These are phyloP conservation scores for Sinocyclocheilus anophthalmus DNA, from an alignment of 2,113 vertebrate genomes.

Conservation along the genomic window DNA sequence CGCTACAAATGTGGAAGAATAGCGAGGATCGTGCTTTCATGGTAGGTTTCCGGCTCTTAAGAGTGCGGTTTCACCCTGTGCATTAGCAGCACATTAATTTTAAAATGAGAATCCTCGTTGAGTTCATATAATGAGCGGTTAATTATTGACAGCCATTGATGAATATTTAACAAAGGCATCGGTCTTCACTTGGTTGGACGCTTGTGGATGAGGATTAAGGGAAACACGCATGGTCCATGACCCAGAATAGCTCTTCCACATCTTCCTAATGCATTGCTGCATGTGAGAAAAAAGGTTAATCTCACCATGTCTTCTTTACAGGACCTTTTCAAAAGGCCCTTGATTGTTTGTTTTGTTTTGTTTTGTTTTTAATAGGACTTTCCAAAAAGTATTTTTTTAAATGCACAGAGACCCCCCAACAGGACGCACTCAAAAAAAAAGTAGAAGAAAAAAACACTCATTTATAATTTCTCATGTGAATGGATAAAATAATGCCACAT, in stretches of 20 bases:
- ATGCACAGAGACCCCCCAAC: constrained; percentile 20
- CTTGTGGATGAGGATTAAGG: constrained; percentile 73
- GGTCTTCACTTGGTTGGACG: constrained; percentile 78
- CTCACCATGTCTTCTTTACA: neutral
- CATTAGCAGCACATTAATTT: constrained; percentile 90
- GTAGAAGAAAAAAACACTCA: constrained; percentile 63
- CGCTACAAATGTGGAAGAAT: constrained; percentile 84
- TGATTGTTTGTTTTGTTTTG: neutral
- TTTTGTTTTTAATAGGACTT: neutral
- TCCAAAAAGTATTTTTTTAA: neutral
- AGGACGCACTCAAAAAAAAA: neutral
- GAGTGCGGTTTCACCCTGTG: constrained; percentile 81
- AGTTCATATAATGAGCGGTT: constrained; percentile 99
- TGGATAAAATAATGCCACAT: constrained; percentile 66
- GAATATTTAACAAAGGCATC: constrained; percentile 93
- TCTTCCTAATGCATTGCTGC: constrained; percentile 59
- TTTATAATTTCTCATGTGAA: constrained; percentile 85
- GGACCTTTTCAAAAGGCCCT: neutral
- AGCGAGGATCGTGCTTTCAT: constrained; percentile 78
- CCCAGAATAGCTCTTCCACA: constrained; percentile 80
- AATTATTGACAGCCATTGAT: constrained; percentile 97
- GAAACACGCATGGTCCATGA: constrained; percentile 83
- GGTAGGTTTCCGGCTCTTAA: constrained; percentile 72
- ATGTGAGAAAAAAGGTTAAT: constrained; percentile 31
- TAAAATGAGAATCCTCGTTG: constrained; percentile 92